Percentiles rank a stretch among this genome's conserved stretches.
phyloP scores from a whole-genome alignment of 2,888 invertebrate genomes.

The Drosophila borborema region DNA sequence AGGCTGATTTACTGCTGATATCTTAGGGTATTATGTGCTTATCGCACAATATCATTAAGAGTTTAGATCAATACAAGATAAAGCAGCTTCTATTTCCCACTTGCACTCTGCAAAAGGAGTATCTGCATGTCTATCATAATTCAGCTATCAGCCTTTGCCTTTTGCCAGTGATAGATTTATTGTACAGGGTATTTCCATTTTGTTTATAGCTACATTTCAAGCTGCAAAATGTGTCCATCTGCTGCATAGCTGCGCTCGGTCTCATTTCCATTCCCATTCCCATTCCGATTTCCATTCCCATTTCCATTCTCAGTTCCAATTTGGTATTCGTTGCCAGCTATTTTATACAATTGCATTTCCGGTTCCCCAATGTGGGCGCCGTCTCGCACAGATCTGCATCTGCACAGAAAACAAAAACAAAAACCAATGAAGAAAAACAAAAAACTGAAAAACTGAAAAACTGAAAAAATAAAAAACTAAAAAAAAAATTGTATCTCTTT shows the following conservation, averaged over 20 bases:
- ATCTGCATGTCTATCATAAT: background rate
- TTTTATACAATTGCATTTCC: slow-evolving; percentile 74
- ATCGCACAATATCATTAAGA: background rate
- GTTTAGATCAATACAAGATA: background rate
- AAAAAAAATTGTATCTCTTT: slow-evolving; percentile 1
- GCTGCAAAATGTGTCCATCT: slow-evolving; percentile 66
- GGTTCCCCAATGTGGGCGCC: slow-evolving; percentile 76
- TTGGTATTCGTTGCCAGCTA: slow-evolving; percentile 46
- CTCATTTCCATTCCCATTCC: slow-evolving; percentile 22
- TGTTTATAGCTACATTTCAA: slow-evolving; percentile 2
- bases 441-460: slow-evolving; percentile 10
- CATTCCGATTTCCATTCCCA: slow-evolving; percentile 28
- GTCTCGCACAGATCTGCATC: slow-evolving; percentile 44
- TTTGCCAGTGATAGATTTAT: background rate
- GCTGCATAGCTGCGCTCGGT: slow-evolving; percentile 16
- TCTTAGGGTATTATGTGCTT: background rate
- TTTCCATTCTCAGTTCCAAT: slow-evolving; percentile 53
- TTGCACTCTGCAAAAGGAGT: background rate
- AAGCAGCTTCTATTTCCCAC: no score
- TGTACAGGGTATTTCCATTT: slow-evolving; percentile 2
- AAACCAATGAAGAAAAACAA: background rate
- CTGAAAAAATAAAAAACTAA: slow-evolving; percentile 2
- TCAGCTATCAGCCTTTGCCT: background rate
- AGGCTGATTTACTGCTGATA: background rate
- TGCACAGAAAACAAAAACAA: slow-evolving; percentile 19